Conservation (phyloP, 1,140 invertebrate species). For the Colletes gigas region DNA sequence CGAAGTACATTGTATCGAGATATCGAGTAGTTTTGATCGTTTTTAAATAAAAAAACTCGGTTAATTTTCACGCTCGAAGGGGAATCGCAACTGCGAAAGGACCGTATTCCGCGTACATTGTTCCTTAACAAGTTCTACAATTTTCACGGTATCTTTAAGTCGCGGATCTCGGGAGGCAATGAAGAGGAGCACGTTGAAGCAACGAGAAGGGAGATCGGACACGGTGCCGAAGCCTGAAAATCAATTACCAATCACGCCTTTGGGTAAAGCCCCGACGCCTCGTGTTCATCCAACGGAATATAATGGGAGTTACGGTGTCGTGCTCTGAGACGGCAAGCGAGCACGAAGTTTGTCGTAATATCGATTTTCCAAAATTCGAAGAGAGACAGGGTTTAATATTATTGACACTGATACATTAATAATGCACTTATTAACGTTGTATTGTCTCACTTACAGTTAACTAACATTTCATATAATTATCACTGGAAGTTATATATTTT, state of each 20-base stretch:
- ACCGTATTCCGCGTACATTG: background rate
- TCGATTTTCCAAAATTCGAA: constrained; percentile 63
- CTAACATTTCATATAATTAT: background rate
- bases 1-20: no score
- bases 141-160: constrained; percentile 34
- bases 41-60: no score
- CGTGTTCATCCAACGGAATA: constrained; percentile 68
- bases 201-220: constrained; percentile 43
- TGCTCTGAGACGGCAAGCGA: constrained; percentile 59
- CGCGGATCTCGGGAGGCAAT: constrained; percentile 16
- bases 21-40: background rate
- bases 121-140: constrained; percentile 19
- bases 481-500: no score
- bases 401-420: background rate
- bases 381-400: constrained; percentile 4
- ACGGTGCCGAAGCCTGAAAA: constrained; percentile 70
- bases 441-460: background rate
- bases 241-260: constrained; percentile 74
- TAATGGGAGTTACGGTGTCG: constrained; percentile 67
- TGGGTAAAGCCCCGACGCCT: constrained; percentile 66
- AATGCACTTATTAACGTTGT: background rate
- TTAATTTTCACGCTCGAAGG: no score
- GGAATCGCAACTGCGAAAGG: no score
- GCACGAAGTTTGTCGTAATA: constrained; percentile 53
- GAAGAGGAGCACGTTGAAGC: constrained; percentile 49